Evolutionary conservation across 2,797 vertebrate genomes (phyloP).

Genomic region (Spatula clypeata): DNA sequence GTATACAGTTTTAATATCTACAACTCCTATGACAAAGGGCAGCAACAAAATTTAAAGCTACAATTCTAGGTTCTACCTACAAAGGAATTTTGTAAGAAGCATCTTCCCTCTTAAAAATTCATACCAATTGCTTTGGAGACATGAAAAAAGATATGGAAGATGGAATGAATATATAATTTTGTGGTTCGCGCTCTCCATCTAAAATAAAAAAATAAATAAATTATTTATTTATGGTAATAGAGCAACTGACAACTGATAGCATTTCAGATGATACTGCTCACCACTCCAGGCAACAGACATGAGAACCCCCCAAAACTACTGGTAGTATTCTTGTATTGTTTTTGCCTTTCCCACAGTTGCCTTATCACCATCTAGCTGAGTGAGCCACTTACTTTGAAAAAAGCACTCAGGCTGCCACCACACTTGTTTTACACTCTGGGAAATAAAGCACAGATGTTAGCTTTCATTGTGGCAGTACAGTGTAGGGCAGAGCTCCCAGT

Average conservation of each 20-base stretch:
- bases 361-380: neutral
- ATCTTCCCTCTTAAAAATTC: neutral
- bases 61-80: neutral
- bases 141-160: neutral
- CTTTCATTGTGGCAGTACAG: neutral
- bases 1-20: neutral
- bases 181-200: neutral
- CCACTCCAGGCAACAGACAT: neutral
- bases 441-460: neutral
- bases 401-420: neutral
- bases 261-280: neutral
- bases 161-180: neutral
- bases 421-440: neutral
- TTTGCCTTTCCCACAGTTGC: neutral
- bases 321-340: neutral
- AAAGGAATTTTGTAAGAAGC: neutral
- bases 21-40: neutral
- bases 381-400: neutral
- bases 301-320: neutral
- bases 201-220: neutral
- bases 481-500: neutral
- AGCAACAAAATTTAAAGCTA: neutral
- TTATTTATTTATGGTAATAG: neutral
- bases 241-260: accelerated
- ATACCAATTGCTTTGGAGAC: neutral